phyloP scores from a whole-genome alignment of 2,888 invertebrate species.

The Pomacea canaliculata region DNA sequence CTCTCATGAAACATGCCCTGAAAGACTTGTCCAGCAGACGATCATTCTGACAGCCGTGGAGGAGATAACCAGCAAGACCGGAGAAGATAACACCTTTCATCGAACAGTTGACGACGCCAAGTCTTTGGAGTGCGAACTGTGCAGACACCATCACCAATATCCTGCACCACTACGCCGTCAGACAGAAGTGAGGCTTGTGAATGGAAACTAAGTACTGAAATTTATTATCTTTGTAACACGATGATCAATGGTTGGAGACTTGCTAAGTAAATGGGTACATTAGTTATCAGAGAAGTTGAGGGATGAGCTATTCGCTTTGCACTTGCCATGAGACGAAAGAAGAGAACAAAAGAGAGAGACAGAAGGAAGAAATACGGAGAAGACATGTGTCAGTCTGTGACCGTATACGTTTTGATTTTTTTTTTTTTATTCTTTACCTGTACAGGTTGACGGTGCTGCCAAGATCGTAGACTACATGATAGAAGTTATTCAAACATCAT shows the following conservation, averaged over 20 bases:
- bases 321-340: no score
- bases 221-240: no score
- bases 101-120: conserved; percentile 4
- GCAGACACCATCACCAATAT: conserved; percentile 13
- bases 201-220: no score
- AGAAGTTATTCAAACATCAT: conserved; percentile 20
- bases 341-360: no score
- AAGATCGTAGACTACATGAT: conserved; percentile 34
- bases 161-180: conserved; percentile 15
- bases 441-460: not conserved
- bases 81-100: conserved; percentile 15
- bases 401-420: no score
- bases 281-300: no score
- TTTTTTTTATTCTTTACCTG: no score
- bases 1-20: conserved; percentile 24
- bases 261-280: no score
- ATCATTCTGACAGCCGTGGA: conserved; percentile 21
- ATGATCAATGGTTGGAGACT: no score
- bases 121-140: conserved; percentile 5
- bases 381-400: no score
- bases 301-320: no score
- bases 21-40: conserved; percentile 6
- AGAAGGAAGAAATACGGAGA: no score
- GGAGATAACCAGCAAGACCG: conserved; percentile 25
- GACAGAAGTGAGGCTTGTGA: conserved; percentile 8